Percentiles rank a stretch among this genome's conserved stretches.
Conservation (phyloP, 1,140 invertebrate genomes). For the Luehdorfia chinensis region DNA sequence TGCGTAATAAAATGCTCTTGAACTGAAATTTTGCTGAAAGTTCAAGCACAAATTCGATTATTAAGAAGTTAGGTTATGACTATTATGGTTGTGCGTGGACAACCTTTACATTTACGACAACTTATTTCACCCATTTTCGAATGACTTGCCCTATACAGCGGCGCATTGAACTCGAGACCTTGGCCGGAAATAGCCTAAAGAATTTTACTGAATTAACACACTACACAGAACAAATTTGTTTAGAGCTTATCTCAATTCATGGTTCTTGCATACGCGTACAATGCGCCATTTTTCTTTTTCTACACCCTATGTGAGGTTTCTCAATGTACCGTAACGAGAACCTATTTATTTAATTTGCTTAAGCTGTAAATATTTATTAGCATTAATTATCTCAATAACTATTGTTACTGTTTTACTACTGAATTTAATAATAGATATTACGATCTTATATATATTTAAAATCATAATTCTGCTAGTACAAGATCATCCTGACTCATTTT, state of each 20-base stretch:
- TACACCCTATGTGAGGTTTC: slow-evolving; percentile 5
- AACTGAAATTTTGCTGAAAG: background rate
- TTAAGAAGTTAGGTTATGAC: background rate
- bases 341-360: background rate
- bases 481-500: slow-evolving; percentile 8
- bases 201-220: slow-evolving; percentile 60
- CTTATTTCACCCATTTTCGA: slow-evolving; percentile 15
- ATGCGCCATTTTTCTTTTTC: slow-evolving; percentile 35
- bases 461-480: background rate
- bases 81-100: background rate
- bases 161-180: slow-evolving; percentile 52
- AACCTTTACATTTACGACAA: background rate
- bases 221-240: slow-evolving; percentile 52
- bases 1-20: no score
- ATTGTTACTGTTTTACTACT: no score
- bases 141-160: slow-evolving; percentile 37
- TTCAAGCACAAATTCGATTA: background rate
- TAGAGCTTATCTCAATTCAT: slow-evolving; percentile 47
- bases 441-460: no score
- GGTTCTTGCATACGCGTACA: slow-evolving; percentile 27
- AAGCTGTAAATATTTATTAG: no score
- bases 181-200: slow-evolving; percentile 58
- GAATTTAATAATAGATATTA: no score
- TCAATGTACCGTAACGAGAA: background rate
- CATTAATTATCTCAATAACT: no score